These are phyloP conservation scores for Avahi laniger DNA, from an alignment of 2,797 vertebrate genomes.

Conservation along the genomic window DNA sequence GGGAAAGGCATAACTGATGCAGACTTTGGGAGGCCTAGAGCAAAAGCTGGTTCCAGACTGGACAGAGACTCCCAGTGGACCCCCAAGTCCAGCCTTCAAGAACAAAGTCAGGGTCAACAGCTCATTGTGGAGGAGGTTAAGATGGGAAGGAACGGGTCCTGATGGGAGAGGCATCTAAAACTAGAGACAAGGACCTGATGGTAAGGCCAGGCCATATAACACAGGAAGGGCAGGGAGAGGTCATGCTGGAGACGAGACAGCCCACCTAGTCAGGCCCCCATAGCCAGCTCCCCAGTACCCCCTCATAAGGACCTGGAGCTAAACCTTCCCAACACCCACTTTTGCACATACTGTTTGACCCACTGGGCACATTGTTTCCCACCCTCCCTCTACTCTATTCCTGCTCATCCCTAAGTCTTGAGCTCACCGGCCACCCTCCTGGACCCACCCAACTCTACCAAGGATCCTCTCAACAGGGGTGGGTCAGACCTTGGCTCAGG, in stretches of 20 bases:
- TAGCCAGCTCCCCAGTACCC: background rate
- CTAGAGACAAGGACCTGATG: background rate
- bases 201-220: background rate
- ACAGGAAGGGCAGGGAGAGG: background rate
- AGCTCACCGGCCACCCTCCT: background rate
- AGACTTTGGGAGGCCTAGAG: background rate
- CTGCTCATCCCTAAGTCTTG: background rate
- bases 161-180: background rate
- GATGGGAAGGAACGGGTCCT: background rate
- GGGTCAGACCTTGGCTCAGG: background rate
- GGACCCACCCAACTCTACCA: background rate
- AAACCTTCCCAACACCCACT: background rate
- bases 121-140: background rate
- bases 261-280: background rate
- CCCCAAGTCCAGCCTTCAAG: background rate
- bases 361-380: background rate
- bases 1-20: background rate
- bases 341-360: background rate
- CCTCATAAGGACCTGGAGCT: background rate
- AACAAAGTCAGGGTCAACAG: background rate
- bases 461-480: background rate
- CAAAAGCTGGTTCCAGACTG: background rate
- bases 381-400: background rate
- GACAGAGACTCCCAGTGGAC: background rate
- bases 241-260: background rate